These are phyloP conservation scores for Lagorchestes hirsutus DNA, from an alignment of 2,797 vertebrate genomes.

Conservation along the genomic window DNA sequence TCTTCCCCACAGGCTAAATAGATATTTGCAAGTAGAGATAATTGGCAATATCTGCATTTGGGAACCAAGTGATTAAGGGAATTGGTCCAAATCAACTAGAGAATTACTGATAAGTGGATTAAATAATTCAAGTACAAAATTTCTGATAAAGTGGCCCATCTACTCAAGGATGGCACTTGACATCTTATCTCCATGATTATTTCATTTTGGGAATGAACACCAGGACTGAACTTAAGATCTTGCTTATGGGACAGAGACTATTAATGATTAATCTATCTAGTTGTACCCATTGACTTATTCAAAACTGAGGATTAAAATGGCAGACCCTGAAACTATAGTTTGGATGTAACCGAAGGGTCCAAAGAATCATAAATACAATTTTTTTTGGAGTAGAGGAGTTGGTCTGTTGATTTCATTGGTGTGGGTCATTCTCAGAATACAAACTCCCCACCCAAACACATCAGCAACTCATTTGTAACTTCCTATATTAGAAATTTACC, in stretches of 20 bases:
- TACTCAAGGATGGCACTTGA: not conserved
- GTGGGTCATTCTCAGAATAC: not conserved
- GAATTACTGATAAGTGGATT: not conserved
- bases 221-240: not conserved
- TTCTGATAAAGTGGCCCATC: not conserved
- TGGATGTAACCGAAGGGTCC: not conserved
- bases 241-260: not conserved
- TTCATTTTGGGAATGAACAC: not conserved
- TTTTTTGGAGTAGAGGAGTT: not conserved
- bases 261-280: not conserved
- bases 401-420: not conserved
- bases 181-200: not conserved
- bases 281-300: not conserved
- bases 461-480: not conserved
- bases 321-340: not conserved
- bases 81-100: not conserved
- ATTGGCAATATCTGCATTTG: not conserved
- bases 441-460: not conserved
- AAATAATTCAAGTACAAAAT: not conserved
- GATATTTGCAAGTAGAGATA: not conserved
- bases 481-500: not conserved
- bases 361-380: not conserved
- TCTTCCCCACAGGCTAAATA: not conserved
- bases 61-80: not conserved
- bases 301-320: not conserved